phyloP scores from a whole-genome alignment of 1,140 invertebrate genomes.

The Papilio dardanus region DNA sequence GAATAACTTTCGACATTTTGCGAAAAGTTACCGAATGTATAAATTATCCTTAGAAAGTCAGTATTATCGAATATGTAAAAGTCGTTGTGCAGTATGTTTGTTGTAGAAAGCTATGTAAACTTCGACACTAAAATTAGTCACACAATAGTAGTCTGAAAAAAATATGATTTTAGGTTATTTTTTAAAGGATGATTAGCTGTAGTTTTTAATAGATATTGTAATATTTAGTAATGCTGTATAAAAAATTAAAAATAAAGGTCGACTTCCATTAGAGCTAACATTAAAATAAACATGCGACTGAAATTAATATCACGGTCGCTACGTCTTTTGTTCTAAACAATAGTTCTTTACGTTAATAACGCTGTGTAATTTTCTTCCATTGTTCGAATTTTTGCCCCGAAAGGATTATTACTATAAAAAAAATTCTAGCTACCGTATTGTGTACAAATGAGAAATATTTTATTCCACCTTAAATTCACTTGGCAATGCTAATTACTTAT shows the following conservation, averaged over 20 bases:
- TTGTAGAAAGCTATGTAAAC: too few relatives aligned
- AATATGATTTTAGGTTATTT: too few relatives aligned
- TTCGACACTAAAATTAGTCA: too few relatives aligned
- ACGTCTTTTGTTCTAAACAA: slow-evolving; percentile 36
- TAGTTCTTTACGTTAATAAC: slow-evolving; percentile 39
- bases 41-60: not conserved
- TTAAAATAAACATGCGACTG: slow-evolving; percentile 35
- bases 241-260: slow-evolving; percentile 31
- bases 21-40: slow-evolving; percentile 7
- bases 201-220: not conserved
- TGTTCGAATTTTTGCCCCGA: slow-evolving; percentile 34
- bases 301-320: slow-evolving; percentile 36
- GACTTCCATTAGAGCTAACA: slow-evolving; percentile 28
- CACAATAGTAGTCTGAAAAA: too few relatives aligned
- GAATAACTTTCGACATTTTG: slow-evolving; percentile 30
- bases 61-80: not conserved
- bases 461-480: slow-evolving; percentile 29
- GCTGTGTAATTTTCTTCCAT: slow-evolving; percentile 36
- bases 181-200: too few relatives aligned
- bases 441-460: slow-evolving; percentile 13
- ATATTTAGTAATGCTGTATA: not conserved
- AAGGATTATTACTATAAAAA: slow-evolving; percentile 38
- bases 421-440: slow-evolving; percentile 1
- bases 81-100: not conserved
- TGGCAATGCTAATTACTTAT: slow-evolving; percentile 1